Evolutionary conservation across 2,888 invertebrate genomes (phyloP).

Genomic region (Meloe dianella): DNA sequence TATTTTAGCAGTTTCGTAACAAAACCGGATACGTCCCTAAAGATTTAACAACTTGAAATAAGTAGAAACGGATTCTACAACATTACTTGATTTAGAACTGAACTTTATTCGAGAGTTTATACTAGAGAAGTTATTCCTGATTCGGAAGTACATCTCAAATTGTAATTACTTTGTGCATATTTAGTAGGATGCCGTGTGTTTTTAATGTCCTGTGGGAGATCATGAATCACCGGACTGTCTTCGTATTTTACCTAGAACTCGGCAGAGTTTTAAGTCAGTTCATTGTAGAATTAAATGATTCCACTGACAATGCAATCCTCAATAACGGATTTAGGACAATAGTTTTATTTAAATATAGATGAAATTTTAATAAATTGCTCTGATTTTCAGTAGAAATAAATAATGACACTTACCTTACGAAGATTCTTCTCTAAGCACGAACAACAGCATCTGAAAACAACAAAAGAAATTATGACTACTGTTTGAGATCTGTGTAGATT

Average conservation of each 20-base stretch:
- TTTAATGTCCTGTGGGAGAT: constrained; percentile 53
- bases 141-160: constrained; percentile 52
- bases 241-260: constrained; percentile 51
- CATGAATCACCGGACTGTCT: constrained; percentile 54
- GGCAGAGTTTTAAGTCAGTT: constrained; percentile 30
- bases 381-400: neutral
- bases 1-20: constrained; percentile 25
- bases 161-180: constrained; percentile 57
- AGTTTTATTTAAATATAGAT: neutral
- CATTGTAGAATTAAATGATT: neutral
- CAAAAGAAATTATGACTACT: neutral
- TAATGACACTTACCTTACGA: neutral
- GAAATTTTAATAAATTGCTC: neutral
- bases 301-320: neutral
- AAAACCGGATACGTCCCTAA: constrained; percentile 42
- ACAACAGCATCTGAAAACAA: neutral
- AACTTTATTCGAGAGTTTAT: constrained; percentile 49
- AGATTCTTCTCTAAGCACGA: neutral
- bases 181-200: constrained; percentile 56
- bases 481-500: neutral
- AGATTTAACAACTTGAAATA: constrained; percentile 42
- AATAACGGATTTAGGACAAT: neutral
- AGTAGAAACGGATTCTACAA: constrained; percentile 42
- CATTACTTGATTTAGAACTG: constrained; percentile 49
- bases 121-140: constrained; percentile 42